A percentile compares a stretch with the other conserved stretches of the same genome.
phyloP scores from a whole-genome alignment of 2,888 invertebrate species.

The Leucophora obtusa region DNA sequence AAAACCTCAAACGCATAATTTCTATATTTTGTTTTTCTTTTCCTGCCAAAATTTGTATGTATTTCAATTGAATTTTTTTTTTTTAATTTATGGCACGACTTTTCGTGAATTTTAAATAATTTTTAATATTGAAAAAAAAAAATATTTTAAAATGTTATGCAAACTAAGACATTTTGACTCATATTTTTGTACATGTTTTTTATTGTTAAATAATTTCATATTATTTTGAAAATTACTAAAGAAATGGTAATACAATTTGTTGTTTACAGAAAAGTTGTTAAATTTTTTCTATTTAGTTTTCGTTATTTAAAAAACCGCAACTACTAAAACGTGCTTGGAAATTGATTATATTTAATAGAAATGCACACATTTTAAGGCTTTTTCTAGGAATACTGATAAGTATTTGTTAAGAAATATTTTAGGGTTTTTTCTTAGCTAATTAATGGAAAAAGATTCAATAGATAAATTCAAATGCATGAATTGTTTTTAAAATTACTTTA shows the following conservation, averaged over 20 bases:
- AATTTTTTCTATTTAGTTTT: background rate
- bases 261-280: slow-evolving; percentile 3
- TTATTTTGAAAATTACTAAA: background rate
- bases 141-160: background rate
- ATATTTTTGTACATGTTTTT: background rate
- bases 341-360: slow-evolving; percentile 31
- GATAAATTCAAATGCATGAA: background rate
- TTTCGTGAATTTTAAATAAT: slow-evolving; percentile 28
- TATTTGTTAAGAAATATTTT: background rate
- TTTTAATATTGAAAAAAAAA: slow-evolving; percentile 8
- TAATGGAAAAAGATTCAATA: background rate
- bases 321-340: slow-evolving; percentile 32
- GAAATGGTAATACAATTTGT: background rate
- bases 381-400: slow-evolving; percentile 22
- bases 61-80: background rate
- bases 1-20: background rate
- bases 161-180: background rate
- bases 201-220: background rate
- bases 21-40: background rate
- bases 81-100: slow-evolving; percentile 20
- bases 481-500: no score
- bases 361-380: background rate
- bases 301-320: slow-evolving; percentile 1
- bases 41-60: background rate
- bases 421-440: background rate